Evolutionary conservation across 2,888 invertebrate species (phyloP), one percentile per base, ranked within the genome.

Genomic region (Stenodema calcarata): DNA sequence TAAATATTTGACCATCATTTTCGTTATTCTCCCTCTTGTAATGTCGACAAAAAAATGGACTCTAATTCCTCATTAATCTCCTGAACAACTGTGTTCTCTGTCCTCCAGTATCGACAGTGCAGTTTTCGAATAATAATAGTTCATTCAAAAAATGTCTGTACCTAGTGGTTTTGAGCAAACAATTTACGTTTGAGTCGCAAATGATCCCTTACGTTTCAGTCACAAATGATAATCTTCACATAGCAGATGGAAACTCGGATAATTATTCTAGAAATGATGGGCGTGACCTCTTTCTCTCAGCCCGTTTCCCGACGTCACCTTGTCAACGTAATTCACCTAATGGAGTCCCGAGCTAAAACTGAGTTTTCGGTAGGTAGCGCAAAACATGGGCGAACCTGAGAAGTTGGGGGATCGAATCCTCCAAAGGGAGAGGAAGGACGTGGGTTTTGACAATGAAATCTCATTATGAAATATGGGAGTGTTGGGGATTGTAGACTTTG

Each of bases 381-480:
- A 12, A 62, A 23, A 62, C 62, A 62, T 18, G 9, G 23, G 2
- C 18, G 62, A 62, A 23, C 62, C 62, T 62, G 62, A 62, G 62
- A 62, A 62, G 62, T 62, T 62, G 62, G 62, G 23, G 62, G 62
- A 62, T 62, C 18, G 62, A 62, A 62, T 18, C 27, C 62, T 62
- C 62, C 62, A 23, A 62, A 62, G 62, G 62, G 62, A 62, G 23
- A 62, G 18, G 62, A 23, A 62, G 23, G 62, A 62, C 62, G 3
- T 7, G 62, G 62, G 23, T 62, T 73, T 73, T 41, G 73, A 35
- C 73, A 73, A 73, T 35, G 73, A 35, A 73, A 73, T 73, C 73
- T 73, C 73, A 73, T 73, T 73, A 73, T 73, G 73, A 73, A 73
- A 73, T 73, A 73, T 73, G 35, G 41, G 35, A 41, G 73, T 73